phyloP scores from a whole-genome alignment of 2,113 vertebrate species.

The Urocolius indicus region DNA sequence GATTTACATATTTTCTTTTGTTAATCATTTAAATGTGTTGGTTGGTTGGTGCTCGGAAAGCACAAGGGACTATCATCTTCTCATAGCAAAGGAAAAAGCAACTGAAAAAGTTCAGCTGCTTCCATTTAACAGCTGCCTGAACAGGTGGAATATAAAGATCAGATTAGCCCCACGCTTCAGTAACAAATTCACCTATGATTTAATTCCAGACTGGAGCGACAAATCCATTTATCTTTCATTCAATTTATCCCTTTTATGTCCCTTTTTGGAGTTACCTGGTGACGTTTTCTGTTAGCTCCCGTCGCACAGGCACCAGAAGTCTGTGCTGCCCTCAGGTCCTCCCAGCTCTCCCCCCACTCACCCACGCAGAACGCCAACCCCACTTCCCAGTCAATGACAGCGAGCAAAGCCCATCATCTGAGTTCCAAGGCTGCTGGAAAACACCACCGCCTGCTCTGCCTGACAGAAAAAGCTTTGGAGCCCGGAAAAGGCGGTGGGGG shows the following conservation, averaged over 20 bases:
- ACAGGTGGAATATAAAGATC: conserved; percentile 46
- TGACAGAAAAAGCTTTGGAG: not conserved
- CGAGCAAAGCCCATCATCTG: not conserved
- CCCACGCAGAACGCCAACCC: not conserved
- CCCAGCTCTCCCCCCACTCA: not conserved
- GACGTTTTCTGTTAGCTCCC: conserved; percentile 19
- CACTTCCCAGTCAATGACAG: not conserved
- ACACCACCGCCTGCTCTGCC: not conserved
- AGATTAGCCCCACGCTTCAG: conserved; percentile 24
- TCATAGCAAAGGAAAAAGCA: conserved; percentile 15
- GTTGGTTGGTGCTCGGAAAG: not conserved
- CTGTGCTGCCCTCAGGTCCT: not conserved
- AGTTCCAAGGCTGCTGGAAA: conserved; percentile 34
- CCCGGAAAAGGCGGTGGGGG: conserved; percentile 55
- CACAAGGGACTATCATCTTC: not conserved
- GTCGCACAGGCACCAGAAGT: not conserved
- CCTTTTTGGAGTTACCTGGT: conserved; percentile 6
- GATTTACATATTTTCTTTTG: not conserved
- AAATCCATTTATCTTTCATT: not conserved
- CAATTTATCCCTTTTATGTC: not conserved
- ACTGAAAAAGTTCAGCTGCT: conserved; percentile 49
- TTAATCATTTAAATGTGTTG: not conserved
- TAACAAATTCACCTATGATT: conserved; percentile 17
- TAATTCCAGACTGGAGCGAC: not conserved
- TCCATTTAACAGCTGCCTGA: conserved; percentile 42